phyloP scores from a whole-genome alignment of 2,113 vertebrate species.

The Ardeotis arabs region DNA sequence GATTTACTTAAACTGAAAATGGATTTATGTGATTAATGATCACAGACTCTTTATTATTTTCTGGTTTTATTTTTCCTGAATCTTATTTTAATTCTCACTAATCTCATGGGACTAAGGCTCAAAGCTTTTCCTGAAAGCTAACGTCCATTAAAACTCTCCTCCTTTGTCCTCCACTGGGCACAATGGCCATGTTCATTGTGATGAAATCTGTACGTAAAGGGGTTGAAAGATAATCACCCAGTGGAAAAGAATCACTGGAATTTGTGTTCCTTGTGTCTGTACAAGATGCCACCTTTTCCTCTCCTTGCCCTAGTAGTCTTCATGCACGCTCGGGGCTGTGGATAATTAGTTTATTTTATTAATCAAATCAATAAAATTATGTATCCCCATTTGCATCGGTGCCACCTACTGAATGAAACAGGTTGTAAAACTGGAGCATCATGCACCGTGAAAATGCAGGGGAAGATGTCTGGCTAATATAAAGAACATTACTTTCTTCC shows the following conservation, averaged over 20 bases:
- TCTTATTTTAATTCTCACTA: conserved; percentile 60
- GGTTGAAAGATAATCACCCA: conserved; percentile 6
- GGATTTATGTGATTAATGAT: conserved; percentile 44
- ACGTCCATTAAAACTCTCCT: conserved; percentile 1
- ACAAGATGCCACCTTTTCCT: not conserved
- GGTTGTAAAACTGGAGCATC: not conserved
- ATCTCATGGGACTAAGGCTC: conserved; percentile 38
- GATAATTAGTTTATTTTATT: conserved; percentile 34
- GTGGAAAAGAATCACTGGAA: conserved; percentile 15
- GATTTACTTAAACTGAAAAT: conserved; percentile 45
- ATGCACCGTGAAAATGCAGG: not conserved
- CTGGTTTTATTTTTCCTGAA: conserved; percentile 45
- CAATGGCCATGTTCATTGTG: conserved; percentile 29
- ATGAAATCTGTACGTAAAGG: conserved; percentile 27
- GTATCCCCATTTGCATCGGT: not conserved
- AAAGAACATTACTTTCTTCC: conserved; percentile 11
- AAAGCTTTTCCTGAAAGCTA: conserved; percentile 59
- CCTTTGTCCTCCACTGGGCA: conserved; percentile 24
- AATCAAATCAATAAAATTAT: conserved; percentile 11
- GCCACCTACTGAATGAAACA: not conserved
- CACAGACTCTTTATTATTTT: conserved; percentile 43
- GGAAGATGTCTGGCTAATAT: not conserved
- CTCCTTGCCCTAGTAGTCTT: not conserved
- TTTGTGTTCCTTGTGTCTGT: not conserved
- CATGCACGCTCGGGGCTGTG: not conserved